Percentiles rank a stretch among this genome's conserved stretches.
Conservation (phyloP, 1,140 invertebrate species). For the Diorhabda carinulata region DNA sequence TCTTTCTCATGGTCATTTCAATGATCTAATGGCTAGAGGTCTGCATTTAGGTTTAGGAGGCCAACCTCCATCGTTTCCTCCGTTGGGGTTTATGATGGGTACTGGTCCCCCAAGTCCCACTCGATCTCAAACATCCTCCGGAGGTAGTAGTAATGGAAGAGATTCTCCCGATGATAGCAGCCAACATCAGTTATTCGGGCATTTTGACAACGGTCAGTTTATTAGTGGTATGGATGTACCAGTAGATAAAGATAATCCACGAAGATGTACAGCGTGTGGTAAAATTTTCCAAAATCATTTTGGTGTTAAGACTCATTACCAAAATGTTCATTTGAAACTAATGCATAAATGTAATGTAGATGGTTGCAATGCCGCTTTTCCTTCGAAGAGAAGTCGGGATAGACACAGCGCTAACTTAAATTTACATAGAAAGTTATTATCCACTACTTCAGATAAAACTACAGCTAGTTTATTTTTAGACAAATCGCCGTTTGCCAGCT, state of each 20-base stretch:
- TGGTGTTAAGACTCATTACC: conserved; percentile 92
- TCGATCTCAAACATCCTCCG: conserved; percentile 56
- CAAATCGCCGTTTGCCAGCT: conserved; percentile 49
- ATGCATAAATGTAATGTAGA: conserved; percentile 95
- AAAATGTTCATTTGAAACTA: conserved; percentile 91
- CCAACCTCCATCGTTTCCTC: conserved; percentile 42
- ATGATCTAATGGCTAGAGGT: conserved; percentile 50
- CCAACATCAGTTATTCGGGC: conserved; percentile 60
- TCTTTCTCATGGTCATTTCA: conserved; percentile 73
- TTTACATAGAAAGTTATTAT: conserved; percentile 82
- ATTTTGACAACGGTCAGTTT: conserved; percentile 70
- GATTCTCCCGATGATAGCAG: conserved; percentile 56
- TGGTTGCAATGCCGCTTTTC: conserved; percentile 93
- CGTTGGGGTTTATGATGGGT: conserved; percentile 47
- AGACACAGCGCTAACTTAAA: conserved; percentile 90
- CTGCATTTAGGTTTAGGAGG: conserved; percentile 41
- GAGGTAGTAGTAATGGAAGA: conserved; percentile 53
- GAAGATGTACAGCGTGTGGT: conserved; percentile 85
- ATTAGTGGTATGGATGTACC: conserved; percentile 75
- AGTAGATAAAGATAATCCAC: conserved; percentile 73
- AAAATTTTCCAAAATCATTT: conserved; percentile 94
- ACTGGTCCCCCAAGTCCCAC: conserved; percentile 52
- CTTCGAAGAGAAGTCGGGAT: conserved; percentile 90
- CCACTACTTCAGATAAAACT: conserved; percentile 59
- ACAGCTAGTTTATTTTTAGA: conserved; percentile 41